phyloP scores from a whole-genome alignment of 1,140 invertebrate genomes.

The Zaprionus kolodkinae region DNA sequence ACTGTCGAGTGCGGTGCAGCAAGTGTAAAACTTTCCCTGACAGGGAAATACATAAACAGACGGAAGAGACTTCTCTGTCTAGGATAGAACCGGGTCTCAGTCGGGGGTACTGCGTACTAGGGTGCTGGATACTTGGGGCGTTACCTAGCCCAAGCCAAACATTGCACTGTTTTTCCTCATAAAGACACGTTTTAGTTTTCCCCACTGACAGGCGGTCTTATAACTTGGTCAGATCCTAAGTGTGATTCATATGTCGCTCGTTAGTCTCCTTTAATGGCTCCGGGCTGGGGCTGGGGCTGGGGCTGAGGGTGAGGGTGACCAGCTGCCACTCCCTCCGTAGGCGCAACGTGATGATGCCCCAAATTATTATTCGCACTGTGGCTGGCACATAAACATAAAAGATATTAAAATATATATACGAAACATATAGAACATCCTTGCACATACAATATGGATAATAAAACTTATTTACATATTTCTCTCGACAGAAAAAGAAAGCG shows the following conservation, averaged over 20 bases:
- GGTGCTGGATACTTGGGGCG: background rate
- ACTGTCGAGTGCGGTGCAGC: slow-evolving; percentile 43
- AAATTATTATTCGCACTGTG: slow-evolving; percentile 33
- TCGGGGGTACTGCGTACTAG: background rate
- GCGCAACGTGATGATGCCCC: slow-evolving; percentile 6
- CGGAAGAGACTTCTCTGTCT: slow-evolving; percentile 10
- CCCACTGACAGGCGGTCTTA: slow-evolving; percentile 33
- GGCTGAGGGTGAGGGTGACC: slow-evolving; percentile 16
- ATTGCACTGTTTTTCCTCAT: slow-evolving; percentile 53
- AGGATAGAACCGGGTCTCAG: background rate
- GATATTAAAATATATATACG: slow-evolving; percentile 36
- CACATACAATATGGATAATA: slow-evolving; percentile 22
- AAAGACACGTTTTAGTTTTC: slow-evolving; percentile 50
- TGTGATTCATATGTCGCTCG: slow-evolving; percentile 62
- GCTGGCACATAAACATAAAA: slow-evolving; percentile 17
- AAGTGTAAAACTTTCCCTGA: slow-evolving; percentile 50
- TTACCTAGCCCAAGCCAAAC: background rate
- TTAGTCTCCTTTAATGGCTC: slow-evolving; percentile 41
- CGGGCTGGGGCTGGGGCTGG: slow-evolving; percentile 6
- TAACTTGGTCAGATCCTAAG: slow-evolving; percentile 54
- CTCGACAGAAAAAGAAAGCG: background rate
- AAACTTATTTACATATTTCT: slow-evolving; percentile 35
- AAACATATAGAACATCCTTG: background rate
- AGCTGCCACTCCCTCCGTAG: slow-evolving; percentile 14
- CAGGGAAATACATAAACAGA: slow-evolving; percentile 35